Percentiles rank a stretch among this genome's conserved stretches.
These are phyloP conservation scores for Bombus soroeensis DNA, from an alignment of 1,140 invertebrate species.

Conservation along the genomic window DNA sequence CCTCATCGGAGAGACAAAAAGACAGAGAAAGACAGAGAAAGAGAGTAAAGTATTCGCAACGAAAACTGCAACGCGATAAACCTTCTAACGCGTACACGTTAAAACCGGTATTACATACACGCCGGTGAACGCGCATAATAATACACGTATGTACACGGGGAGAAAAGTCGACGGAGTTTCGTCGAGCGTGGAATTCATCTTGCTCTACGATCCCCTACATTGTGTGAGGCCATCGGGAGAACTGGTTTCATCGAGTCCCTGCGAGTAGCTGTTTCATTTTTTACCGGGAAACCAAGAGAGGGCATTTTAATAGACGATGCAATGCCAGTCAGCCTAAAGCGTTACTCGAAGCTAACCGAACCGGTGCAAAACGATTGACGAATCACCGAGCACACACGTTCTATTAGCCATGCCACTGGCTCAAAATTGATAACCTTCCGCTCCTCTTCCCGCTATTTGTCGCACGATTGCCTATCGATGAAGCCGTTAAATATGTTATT, in stretches of 20 bases:
- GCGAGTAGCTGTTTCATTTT: constrained; percentile 47
- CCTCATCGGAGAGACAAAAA: neutral
- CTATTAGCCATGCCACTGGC: neutral
- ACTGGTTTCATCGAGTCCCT: constrained; percentile 58
- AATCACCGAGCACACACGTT: neutral
- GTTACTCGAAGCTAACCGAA: constrained; percentile 6
- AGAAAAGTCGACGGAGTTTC: constrained; percentile 40
- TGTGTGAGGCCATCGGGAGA: constrained; percentile 57
- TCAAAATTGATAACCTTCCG: constrained; percentile 18
- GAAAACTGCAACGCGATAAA: constrained; percentile 52
- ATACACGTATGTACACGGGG: constrained; percentile 13
- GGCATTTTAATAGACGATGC: constrained; percentile 60
- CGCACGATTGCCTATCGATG: neutral
- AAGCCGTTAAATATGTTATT: neutral
- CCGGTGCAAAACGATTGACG: neutral
- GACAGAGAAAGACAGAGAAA: too few species aligned
- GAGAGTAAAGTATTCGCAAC: constrained; percentile 17
- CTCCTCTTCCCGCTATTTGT: neutral
- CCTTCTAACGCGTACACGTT: constrained; percentile 54
- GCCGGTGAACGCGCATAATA: constrained; percentile 33
- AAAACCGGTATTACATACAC: constrained; percentile 55
- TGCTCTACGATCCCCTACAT: constrained; percentile 57
- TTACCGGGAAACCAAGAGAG: constrained; percentile 48
- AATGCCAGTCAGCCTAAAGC: constrained; percentile 16
- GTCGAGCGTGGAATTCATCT: constrained; percentile 61